Evolutionary conservation across 2,888 invertebrate species (phyloP), one percentile per base, ranked within the genome.

Genomic region (Sympetrum striolatum): DNA sequence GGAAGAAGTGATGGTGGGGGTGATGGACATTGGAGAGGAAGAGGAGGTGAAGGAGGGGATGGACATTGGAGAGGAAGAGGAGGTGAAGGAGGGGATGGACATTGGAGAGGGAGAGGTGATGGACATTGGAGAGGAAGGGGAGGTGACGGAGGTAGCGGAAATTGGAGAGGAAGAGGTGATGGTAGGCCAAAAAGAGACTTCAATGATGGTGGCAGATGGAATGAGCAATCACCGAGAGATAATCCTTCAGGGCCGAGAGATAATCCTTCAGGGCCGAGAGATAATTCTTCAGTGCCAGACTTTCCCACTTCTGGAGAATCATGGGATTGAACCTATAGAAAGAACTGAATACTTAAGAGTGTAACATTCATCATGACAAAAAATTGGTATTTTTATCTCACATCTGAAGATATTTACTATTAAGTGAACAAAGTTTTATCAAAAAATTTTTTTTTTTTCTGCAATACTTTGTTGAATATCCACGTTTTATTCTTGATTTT

Each of bases 141-240:
- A 12, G 60, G 86, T 22, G 58, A 82, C 15, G 18, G 31, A 48
- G 82, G 53, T 15, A 22, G 37, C 39, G 81, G 81, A 22, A 58
- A 82, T 82, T 82, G 82, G 82, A 58, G 60, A 22, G 82, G 58
- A 12, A 64, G 37, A 86, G 64, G 60, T n/a, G 60, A 86, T 25
- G n/a, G 35, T 25, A 53, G 58, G 18, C 58, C 82, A 0, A 53
- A 35, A 8, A 82, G 35, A 35, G 60, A 39, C 10, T 37, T 37
- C 37, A 60, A 37, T 18, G 8, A 31, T 60, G 86, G 86, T 12
- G 53, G n/a, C 14, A 58, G 86, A n/a, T 64, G 64, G 60, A 86
- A 86, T 64, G 60, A 86, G n/a, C 58, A 86, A 12, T n/a, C 60
- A n/a, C 22, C 58, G 5, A 64, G 60, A 37, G 86, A 60, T 4